Evolutionary conservation across 2,797 vertebrate species (phyloP), one percentile per base, ranked within the genome.

Genomic region (Nyctalus aviator): DNA sequence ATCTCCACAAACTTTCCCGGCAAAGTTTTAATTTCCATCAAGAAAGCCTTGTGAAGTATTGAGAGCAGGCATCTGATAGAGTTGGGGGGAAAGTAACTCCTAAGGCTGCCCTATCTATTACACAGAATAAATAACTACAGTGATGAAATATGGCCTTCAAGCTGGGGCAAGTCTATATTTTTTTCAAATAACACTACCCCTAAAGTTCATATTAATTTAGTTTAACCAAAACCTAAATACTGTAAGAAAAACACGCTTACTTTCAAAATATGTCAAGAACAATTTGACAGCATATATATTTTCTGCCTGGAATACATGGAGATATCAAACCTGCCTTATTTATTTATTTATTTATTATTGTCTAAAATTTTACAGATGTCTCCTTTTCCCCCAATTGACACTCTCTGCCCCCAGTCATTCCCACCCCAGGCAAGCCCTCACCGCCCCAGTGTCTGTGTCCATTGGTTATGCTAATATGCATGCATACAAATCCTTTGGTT

Each of bases 231-330:
- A 71, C 5, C 41, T 94, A 79, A 85, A 82, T 79, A 66, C 8
- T 85, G 0, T 76, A 91, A 23, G 21, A 78, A 30, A 83, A 37
- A 64, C 41, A 17, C 4, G 41, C 5, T 73, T 27, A 66, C 11
- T 86, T 84, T 37, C 90, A 93, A 93, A 94, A 50, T 62, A 46
- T 72, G 15, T 93, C 27, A 75, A 71, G 37, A 84, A 48, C n/a
- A 93, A n/a, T 35, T 57, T 87, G 81, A 68, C 41, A 71, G 23
- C 50, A 21, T 37, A 5, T 37, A 8, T 55, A 72, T 64, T 48
- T 30, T 41, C 30, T 77, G 18, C 30, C 55, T 81, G 32, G 73
- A 87, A n/a, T 77, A 83, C 75, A 66, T 14, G 44, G 57, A 75
- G 76, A 48, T 15, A 30, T 75, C 5, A 59, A 62, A 44, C 20